Percentiles rank a stretch among this genome's conserved stretches.
Evolutionary conservation across 2,113 vertebrate species (phyloP).

Genomic region (cattle (Bos taurus)): ARS-UCD2.0 NC_037343.1:42904501-42905000

Average conservation of each 20-base stretch:
- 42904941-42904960: rapidly evolving
- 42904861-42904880: not conserved
- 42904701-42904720: not conserved
- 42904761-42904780: not conserved
- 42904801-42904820: not conserved
- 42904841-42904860: not conserved
- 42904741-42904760: rapidly evolving
- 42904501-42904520: slow-evolving; percentile 83
- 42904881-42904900: not conserved
- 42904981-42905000: slow-evolving; percentile 68
- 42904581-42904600: slow-evolving; percentile 83
- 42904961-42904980: not conserved
- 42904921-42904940: not conserved
- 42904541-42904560: slow-evolving; percentile 87
- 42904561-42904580: slow-evolving; percentile 86
- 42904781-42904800: not conserved
- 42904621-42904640: slow-evolving; percentile 79
- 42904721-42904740: not conserved
- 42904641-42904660: slow-evolving; percentile 62
- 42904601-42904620: slow-evolving; percentile 81
- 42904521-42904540: slow-evolving; percentile 89
- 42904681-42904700: not conserved
- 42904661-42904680: slow-evolving; percentile 44
- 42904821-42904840: not conserved
- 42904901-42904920: not conserved